phyloP scores from a whole-genome alignment of 2,888 invertebrate species.

The Schizaphis graminum region DNA sequence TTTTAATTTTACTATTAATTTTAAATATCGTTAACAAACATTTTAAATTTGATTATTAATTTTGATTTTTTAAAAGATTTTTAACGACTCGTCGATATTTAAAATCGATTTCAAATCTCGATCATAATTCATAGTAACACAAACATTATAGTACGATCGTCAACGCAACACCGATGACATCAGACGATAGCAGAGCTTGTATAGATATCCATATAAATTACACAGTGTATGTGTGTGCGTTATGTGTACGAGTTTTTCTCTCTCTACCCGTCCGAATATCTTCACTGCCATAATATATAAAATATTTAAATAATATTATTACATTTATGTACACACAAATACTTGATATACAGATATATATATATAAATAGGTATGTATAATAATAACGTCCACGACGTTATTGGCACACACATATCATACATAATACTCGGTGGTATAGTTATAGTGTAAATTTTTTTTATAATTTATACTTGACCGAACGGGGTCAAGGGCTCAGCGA shows the following conservation, averaged over 20 bases:
- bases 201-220: neutral
- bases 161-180: neutral
- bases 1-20: no score
- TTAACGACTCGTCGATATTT: no score
- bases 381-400: neutral
- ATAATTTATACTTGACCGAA: constrained; percentile 25
- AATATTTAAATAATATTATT: neutral
- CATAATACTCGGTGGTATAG: neutral
- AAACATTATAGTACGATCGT: neutral
- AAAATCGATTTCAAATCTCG: no score
- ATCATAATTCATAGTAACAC: neutral
- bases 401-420: constrained; percentile 19
- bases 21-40: no score
- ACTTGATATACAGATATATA: neutral
- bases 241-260: neutral
- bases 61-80: no score
- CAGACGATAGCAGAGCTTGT: neutral
- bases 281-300: neutral
- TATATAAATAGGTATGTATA: neutral
- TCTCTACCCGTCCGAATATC: neutral
- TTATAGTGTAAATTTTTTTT: neutral
- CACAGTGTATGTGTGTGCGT: neutral
- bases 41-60: no score
- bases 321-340: neutral
- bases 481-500: constrained; percentile 48